phyloP scores from a whole-genome alignment of 2,888 invertebrate genomes.

The Amphipoea oculea region DNA sequence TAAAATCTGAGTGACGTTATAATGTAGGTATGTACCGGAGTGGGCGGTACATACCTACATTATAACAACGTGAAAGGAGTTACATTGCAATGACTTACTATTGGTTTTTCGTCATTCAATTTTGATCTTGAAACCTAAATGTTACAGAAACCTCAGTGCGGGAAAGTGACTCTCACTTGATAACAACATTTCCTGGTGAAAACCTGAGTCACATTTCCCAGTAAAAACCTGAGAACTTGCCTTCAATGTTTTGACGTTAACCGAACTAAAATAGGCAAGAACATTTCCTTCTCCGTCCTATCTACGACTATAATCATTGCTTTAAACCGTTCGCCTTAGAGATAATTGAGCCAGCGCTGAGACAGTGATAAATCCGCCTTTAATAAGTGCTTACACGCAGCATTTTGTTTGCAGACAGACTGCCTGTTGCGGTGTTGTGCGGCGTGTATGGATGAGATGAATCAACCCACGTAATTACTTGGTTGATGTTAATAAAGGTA shows the following conservation, averaged over 20 bases:
- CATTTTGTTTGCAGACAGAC: conserved; percentile 50
- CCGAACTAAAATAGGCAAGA: conserved; percentile 19
- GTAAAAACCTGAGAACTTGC: neutral
- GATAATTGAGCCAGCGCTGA: conserved; percentile 68
- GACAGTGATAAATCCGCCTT: conserved; percentile 74
- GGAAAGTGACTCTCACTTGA: neutral
- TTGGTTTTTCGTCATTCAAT: neutral
- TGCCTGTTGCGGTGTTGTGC: conserved; percentile 45
- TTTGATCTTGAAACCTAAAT: neutral
- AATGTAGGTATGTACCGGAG: neutral
- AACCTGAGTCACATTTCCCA: neutral
- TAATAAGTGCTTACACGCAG: conserved; percentile 75
- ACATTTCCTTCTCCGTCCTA: neutral
- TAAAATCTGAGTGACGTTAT: neutral
- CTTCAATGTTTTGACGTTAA: neutral
- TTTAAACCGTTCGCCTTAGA: conserved; percentile 44
- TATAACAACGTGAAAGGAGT: neutral
- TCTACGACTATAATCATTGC: conserved; percentile 50
- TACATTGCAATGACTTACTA: neutral
- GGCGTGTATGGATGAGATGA: conserved; percentile 53
- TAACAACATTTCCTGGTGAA: neutral
- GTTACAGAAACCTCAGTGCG: too few species aligned
- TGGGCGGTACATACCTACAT: neutral
- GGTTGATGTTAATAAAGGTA: conserved; percentile 12
- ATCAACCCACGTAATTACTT: conserved; percentile 39